A percentile compares a stretch with the other conserved stretches of the same genome.
Conservation (phyloP, 2,888 invertebrate species). For the Isotomurus palustris region DNA sequence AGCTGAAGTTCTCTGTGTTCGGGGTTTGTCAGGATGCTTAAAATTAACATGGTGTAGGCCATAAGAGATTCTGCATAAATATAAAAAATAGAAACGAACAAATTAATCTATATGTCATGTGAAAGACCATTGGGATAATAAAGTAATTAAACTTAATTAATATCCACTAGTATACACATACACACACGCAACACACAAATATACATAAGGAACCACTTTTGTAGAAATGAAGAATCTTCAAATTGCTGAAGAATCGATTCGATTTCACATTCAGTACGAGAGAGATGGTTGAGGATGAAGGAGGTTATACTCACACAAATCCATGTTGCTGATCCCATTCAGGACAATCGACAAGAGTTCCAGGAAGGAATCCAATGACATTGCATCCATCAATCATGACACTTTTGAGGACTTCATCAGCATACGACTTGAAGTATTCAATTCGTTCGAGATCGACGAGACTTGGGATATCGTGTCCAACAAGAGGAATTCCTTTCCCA, state of each 20-base stretch:
- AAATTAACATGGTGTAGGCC: slow-evolving; percentile 24
- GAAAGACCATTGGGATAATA: no score
- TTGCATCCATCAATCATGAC: slow-evolving; percentile 47
- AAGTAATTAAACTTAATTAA: neutral
- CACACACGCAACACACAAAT: neutral
- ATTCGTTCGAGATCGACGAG: slow-evolving; percentile 22
- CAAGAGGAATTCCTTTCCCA: slow-evolving; percentile 8
- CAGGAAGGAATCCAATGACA: slow-evolving; percentile 50
- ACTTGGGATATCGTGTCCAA: neutral
- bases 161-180: neutral
- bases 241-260: no score
- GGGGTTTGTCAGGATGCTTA: slow-evolving; percentile 5
- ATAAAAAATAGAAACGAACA: no score
- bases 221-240: no score
- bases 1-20: slow-evolving; percentile 13
- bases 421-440: slow-evolving; percentile 20
- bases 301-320: slow-evolving; percentile 42
- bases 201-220: neutral
- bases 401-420: slow-evolving; percentile 29
- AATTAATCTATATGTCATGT: no score
- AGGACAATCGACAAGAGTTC: slow-evolving; percentile 51
- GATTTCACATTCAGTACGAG: no score
- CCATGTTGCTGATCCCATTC: slow-evolving; percentile 51
- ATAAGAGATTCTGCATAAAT: slow-evolving; percentile 18
- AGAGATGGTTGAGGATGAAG: no score